Evolutionary conservation across 2,888 invertebrate species (phyloP).

Genomic region (Noctua janthina): DNA sequence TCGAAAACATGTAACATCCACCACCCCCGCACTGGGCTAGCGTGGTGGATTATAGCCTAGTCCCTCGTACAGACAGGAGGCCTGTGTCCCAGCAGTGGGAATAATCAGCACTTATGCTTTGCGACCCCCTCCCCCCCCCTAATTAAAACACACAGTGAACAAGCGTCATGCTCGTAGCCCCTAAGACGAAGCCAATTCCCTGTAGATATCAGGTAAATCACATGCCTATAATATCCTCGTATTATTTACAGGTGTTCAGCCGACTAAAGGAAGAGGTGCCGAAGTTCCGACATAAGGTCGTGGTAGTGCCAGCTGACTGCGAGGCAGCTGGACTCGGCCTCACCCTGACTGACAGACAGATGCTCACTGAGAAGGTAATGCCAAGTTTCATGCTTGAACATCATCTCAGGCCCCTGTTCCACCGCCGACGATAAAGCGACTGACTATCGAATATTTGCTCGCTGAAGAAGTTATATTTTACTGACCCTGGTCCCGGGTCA

Average conservation of each 20-base stretch:
- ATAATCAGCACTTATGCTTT: not conserved
- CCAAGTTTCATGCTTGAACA: not conserved
- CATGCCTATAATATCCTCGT: not conserved
- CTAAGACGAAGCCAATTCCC: not conserved
- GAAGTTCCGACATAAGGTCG: constrained; percentile 92
- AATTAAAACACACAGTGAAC: not conserved
- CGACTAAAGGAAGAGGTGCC: constrained; percentile 82
- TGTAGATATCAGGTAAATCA: not conserved
- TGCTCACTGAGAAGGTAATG: constrained; percentile 91
- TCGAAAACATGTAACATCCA: no score
- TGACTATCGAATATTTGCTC: no score
- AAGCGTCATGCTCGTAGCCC: not conserved
- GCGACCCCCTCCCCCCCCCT: no score
- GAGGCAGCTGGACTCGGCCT: constrained; percentile 92
- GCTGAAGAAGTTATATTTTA: no score
- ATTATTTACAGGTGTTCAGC: constrained; percentile 86
- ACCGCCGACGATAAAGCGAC: no score
- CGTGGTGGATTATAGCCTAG: no score
- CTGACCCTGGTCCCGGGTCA: no score
- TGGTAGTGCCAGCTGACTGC: constrained; percentile 93
- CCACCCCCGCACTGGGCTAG: not conserved
- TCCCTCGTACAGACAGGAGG: not conserved
- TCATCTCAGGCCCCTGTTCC: not conserved
- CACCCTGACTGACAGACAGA: constrained; percentile 90
- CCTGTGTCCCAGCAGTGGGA: not conserved